Evolutionary conservation across 2,113 vertebrate species (phyloP), one percentile per base, ranked within the genome.

Genomic region (Prochilodus magdalenae): DNA sequence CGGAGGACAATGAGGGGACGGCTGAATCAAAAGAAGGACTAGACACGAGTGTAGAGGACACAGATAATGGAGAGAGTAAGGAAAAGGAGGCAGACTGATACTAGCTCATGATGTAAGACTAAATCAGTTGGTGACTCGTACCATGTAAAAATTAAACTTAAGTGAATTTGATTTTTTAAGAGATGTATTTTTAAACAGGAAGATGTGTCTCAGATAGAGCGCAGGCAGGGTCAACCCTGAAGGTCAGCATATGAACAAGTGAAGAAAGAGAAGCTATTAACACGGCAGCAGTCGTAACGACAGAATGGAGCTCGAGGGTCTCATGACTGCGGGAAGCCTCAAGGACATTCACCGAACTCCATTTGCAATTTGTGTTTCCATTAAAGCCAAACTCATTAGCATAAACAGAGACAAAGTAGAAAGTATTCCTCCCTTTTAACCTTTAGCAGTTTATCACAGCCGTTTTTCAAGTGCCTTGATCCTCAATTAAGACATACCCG

Each of bases 221-320:
- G 30, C 3, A 4, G 33, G 15, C 57, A 33, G 11, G 57, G 70
- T 80, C 78, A 51, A n/a, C 26, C 7, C 12, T 80, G 36, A 73
- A 80, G 69, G 78, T 30, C 78, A 73, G 40, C 15, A 49, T 33
- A 80, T 80, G 33, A 73, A 26, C 57, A 63, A 73, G 78, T 73
- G 78, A 63, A 26, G 78, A 73, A 51, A 51, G 77, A 80, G 40
- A 73, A 63, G 24, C 36, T 49, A 27, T 80, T 63, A 40, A 44
- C 55, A 40, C 26, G 30, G 24, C 51, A 36, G 16, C 49, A 30
- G 15, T 29, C 18, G 10, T 22, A 12, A 5, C 15, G 40, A 62
- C 30, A 59, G 16, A 70, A 70, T 22, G 5, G 29, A 49, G 29
- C 47, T 24, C 49, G 29, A 49, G 20, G 44, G 29, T 77, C 27